phyloP scores from a whole-genome alignment of 2,797 vertebrate genomes.

The Coluber constrictor region DNA sequence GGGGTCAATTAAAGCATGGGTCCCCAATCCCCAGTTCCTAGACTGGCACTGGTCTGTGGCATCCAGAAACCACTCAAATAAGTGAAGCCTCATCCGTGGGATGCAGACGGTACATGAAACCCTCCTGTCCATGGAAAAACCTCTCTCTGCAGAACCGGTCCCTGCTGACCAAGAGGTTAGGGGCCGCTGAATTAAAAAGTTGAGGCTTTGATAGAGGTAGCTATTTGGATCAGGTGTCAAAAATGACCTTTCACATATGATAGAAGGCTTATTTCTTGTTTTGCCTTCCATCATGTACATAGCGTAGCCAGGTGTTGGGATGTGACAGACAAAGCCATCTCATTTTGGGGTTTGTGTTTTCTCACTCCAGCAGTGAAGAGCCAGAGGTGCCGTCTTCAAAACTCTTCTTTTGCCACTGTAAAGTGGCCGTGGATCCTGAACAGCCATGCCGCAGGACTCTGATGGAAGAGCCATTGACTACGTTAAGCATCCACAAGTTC shows the following conservation, averaged over 20 bases:
- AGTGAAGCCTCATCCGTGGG: background rate
- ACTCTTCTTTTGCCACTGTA: constrained; percentile 88
- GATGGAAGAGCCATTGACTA: constrained; percentile 78
- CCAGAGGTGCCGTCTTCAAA: constrained; percentile 64
- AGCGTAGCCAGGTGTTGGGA: background rate
- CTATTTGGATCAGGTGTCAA: background rate
- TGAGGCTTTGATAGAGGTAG: background rate
- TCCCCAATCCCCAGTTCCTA: background rate
- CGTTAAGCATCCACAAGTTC: constrained; percentile 85
- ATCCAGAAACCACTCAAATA: background rate
- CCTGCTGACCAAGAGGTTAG: background rate
- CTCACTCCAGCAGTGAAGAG: constrained; percentile 66
- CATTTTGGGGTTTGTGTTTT: background rate
- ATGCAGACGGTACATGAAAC: background rate
- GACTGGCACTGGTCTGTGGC: background rate
- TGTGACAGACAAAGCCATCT: background rate
- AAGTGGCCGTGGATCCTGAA: constrained; percentile 35
- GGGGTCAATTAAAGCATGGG: background rate
- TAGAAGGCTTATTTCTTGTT: background rate
- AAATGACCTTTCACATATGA: too few species aligned
- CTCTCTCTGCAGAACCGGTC: background rate
- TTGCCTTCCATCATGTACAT: background rate
- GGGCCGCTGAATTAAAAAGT: background rate
- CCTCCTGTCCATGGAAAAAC: background rate
- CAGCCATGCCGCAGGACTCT: constrained; percentile 79